Percentiles rank a stretch among this genome's conserved stretches.
Conservation (phyloP, 1,140 invertebrate species). For the Drosophila ambigua region DNA sequence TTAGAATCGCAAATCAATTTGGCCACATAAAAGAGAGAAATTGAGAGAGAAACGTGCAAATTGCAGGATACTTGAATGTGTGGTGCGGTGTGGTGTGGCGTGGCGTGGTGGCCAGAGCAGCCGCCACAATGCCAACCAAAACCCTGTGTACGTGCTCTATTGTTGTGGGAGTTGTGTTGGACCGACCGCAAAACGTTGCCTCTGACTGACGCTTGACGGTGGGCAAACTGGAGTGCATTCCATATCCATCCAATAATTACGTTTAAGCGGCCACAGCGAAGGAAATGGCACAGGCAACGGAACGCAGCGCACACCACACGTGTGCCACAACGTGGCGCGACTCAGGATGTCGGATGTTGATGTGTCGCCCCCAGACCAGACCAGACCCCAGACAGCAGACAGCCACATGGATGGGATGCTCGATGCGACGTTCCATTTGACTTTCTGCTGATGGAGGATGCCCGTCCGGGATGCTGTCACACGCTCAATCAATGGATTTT, state of each 20-base stretch:
- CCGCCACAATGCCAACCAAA: constrained; percentile 14
- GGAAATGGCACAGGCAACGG: constrained; percentile 12
- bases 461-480: constrained; percentile 12
- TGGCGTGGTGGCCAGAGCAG: constrained; percentile 11
- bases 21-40: constrained; percentile 15
- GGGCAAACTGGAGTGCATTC: constrained; percentile 30
- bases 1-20: constrained; percentile 53
- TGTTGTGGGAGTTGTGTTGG: constrained; percentile 18
- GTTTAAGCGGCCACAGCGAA: constrained; percentile 31
- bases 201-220: constrained; percentile 1
- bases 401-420: constrained; percentile 8
- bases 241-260: constrained; percentile 42
- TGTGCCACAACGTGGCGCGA: constrained; percentile 16
- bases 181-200: constrained; percentile 1
- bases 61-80: constrained; percentile 40
- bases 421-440: constrained; percentile 11
- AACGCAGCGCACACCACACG: constrained; percentile 14
- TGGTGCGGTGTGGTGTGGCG: no score
- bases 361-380: constrained; percentile 24
- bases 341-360: constrained; percentile 44
- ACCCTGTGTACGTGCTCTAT: constrained; percentile 34
- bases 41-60: constrained; percentile 39
- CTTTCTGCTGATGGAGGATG: neutral
- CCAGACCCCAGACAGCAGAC: constrained; percentile 1
- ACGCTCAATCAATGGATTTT: constrained; percentile 76